Percentiles rank a stretch among this genome's conserved stretches.
phyloP scores from a whole-genome alignment of 2,797 vertebrate genomes.

The Erpetoichthys calabaricus region DNA sequence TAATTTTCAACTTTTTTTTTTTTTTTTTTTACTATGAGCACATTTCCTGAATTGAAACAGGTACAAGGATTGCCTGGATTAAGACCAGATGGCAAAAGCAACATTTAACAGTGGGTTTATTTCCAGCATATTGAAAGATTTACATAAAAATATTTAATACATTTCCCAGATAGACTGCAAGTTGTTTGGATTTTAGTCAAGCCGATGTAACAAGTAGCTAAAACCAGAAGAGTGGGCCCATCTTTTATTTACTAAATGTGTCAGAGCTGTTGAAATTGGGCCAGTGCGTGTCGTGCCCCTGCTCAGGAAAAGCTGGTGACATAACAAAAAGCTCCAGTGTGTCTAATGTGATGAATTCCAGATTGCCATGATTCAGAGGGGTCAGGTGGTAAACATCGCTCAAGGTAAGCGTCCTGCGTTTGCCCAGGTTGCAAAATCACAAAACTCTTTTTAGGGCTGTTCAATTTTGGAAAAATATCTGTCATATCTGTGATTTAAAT shows the following conservation, averaged over 20 bases:
- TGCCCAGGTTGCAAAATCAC: no score
- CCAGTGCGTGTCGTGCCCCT: constrained; percentile 28
- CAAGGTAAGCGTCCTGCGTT: no score
- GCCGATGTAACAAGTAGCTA: constrained; percentile 18
- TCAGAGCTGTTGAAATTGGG: constrained; percentile 27
- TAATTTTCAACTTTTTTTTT: no score
- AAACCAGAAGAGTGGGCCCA: constrained; percentile 12
- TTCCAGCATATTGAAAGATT: constrained; percentile 7
- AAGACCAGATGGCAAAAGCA: not conserved
- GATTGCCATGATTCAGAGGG: constrained; percentile 14
- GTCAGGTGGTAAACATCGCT: no score
- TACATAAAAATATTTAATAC: constrained; percentile 18
- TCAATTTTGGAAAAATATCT: no score
- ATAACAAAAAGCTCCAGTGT: constrained; percentile 27
- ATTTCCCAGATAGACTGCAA: constrained; percentile 21
- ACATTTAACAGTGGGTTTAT: not conserved
- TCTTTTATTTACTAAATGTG: constrained; percentile 11
- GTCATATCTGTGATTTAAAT: no score
- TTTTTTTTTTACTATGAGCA: no score
- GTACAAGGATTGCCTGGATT: constrained; percentile 3
- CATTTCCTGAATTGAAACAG: constrained; percentile 10
- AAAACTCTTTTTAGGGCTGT: no score
- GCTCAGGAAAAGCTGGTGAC: constrained; percentile 24
- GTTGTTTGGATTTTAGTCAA: constrained; percentile 16
- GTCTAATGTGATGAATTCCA: constrained; percentile 31